phyloP scores from a whole-genome alignment of 2,797 vertebrate species.

The Gila robusta region DNA sequence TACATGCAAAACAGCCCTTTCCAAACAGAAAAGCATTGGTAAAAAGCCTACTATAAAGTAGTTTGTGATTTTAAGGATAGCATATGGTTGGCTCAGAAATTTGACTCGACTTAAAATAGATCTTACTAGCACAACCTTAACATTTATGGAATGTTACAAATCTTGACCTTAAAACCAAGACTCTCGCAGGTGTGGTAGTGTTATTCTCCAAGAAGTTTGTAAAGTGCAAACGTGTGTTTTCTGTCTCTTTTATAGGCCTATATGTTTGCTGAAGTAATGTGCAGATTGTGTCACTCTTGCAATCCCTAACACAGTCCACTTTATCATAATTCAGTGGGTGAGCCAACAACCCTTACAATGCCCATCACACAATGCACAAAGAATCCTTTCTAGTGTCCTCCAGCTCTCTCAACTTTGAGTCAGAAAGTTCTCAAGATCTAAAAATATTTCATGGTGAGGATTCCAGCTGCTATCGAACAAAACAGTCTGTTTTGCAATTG shows the following conservation, averaged over 20 bases:
- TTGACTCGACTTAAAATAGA: not conserved
- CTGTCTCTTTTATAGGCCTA: not conserved
- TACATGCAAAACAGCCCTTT: not conserved
- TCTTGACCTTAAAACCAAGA: not conserved
- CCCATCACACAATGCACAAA: slow-evolving; percentile 56
- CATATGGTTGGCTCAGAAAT: not conserved
- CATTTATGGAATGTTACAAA: slow-evolving; percentile 16
- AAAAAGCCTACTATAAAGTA: not conserved
- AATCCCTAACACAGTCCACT: slow-evolving; percentile 40
- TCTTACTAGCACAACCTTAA: not conserved
- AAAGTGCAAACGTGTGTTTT: not conserved
- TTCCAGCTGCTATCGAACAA: slow-evolving; percentile 20
- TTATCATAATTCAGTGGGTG: slow-evolving; percentile 49
- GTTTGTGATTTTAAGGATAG: not conserved
- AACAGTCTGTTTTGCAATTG: slow-evolving; percentile 19
- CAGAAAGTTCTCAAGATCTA: slow-evolving; percentile 27
- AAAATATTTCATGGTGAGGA: slow-evolving; percentile 14
- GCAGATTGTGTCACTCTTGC: slow-evolving; percentile 3
- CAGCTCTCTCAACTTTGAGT: slow-evolving; percentile 4
- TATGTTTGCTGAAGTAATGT: not conserved
- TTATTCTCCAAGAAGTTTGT: not conserved
- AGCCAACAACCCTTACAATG: slow-evolving; percentile 47
- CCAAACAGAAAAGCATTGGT: not conserved
- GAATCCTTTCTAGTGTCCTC: slow-evolving; percentile 39
- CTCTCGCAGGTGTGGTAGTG: not conserved